A percentile compares a stretch with the other conserved stretches of the same genome.
Evolutionary conservation across 2,797 vertebrate genomes (phyloP).

Genomic region (Cyprinodon diabolis): DNA sequence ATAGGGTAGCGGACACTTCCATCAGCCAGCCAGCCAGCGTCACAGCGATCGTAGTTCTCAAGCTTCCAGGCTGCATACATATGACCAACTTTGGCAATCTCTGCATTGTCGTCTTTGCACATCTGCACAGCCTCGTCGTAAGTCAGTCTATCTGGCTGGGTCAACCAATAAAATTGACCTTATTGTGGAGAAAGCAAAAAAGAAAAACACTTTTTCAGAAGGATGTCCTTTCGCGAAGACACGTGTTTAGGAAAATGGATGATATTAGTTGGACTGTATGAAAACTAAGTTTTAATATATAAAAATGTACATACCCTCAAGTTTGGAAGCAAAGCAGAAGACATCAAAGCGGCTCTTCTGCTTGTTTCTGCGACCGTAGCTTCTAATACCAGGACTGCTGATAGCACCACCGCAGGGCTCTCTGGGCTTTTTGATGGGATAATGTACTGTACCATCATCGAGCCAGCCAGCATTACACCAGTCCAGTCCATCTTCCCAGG

Average conservation of each 20-base stretch:
- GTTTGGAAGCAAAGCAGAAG: slow-evolving; percentile 89
- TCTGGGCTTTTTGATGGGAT: slow-evolving; percentile 91
- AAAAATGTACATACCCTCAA: slow-evolving; percentile 82
- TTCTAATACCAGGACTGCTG: slow-evolving; percentile 86
- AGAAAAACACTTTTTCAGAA: background rate
- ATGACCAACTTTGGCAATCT: slow-evolving; percentile 94
- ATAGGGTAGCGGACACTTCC: slow-evolving; percentile 97
- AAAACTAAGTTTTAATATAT: background rate
- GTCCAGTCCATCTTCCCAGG: slow-evolving; percentile 90
- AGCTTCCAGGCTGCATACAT: slow-evolving; percentile 95
- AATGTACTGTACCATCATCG: slow-evolving; percentile 90
- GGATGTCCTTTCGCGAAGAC: background rate
- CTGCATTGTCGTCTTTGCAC: slow-evolving; percentile 84
- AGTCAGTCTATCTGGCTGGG: slow-evolving; percentile 88
- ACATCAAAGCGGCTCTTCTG: slow-evolving; percentile 86
- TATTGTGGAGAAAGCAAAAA: slow-evolving; percentile 24
- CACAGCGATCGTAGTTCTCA: slow-evolving; percentile 91
- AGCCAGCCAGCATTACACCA: slow-evolving; percentile 99
- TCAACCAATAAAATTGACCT: slow-evolving; percentile 93
- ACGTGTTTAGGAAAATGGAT: background rate
- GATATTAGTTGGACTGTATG: background rate
- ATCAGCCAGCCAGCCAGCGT: slow-evolving; percentile 94
- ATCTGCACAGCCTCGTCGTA: slow-evolving; percentile 90
- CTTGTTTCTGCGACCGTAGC: slow-evolving; percentile 89
- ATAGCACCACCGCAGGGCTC: slow-evolving; percentile 89